These are phyloP conservation scores for Ailuropoda melanoleuca DNA, from an alignment of 2,113 vertebrate species.

Conservation along the genomic window DNA sequence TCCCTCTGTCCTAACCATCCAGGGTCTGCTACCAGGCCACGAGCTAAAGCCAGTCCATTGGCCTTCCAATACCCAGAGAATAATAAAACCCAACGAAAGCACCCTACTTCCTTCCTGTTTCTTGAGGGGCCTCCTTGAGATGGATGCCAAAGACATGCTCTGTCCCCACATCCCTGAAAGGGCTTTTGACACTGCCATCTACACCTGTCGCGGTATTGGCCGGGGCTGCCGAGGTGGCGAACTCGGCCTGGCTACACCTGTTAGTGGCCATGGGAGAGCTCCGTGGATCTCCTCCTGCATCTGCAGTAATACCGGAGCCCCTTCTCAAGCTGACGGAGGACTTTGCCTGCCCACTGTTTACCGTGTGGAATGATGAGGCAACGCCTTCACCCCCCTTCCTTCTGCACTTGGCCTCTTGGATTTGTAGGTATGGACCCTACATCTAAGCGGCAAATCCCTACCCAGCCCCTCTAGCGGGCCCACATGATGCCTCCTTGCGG, in stretches of 20 bases:
- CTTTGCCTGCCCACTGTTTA: background rate
- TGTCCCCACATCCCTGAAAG: background rate
- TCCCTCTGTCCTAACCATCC: background rate
- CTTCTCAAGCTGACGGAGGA: conserved; percentile 12
- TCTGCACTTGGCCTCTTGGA: background rate
- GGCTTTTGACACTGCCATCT: background rate
- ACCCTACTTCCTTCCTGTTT: background rate
- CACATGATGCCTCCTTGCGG: background rate
- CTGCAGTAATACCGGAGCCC: background rate
- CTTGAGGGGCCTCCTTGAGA: background rate
- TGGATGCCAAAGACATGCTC: no score
- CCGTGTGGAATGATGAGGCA: background rate
- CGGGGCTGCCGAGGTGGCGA: background rate
- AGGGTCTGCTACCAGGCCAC: background rate
- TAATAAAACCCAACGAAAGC: background rate
- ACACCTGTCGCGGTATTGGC: fast-evolving
- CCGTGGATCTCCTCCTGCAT: conserved; percentile 10
- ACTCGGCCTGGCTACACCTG: background rate
- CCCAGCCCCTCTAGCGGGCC: background rate
- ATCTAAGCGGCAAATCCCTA: background rate
- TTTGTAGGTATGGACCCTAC: background rate
- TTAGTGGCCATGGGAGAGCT: background rate
- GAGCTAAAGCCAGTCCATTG: background rate
- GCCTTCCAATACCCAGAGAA: background rate
- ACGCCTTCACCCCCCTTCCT: background rate